These are phyloP conservation scores for Periphyllus acericola DNA, from an alignment of 2,888 invertebrate species.

Conservation along the genomic window DNA sequence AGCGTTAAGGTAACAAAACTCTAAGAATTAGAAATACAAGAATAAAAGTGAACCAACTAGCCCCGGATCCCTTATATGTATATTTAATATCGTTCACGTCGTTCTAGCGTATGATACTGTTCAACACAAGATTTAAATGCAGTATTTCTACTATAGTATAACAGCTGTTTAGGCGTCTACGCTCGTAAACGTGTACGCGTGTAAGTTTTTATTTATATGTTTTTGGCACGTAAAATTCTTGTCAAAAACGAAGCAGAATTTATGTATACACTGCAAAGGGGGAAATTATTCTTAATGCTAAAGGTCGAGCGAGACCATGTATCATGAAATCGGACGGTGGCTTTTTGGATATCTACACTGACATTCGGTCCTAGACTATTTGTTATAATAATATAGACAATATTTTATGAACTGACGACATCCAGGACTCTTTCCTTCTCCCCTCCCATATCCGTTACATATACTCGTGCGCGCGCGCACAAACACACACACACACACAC, in stretches of 20 bases:
- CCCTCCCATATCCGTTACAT: not conserved
- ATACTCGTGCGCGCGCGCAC: not conserved
- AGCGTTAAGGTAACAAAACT: no score
- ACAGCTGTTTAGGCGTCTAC: no score
- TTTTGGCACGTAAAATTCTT: not conserved
- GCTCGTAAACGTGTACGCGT: not conserved
- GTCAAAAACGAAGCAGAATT: conserved; percentile 27
- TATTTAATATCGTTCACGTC: no score
- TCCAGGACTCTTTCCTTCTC: not conserved
- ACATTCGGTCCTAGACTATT: conserved; percentile 50
- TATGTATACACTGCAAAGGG: conserved; percentile 6
- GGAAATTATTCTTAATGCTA: conserved; percentile 49
- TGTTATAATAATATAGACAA: conserved; percentile 52
- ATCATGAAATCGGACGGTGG: conserved; percentile 52
- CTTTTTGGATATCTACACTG: conserved; percentile 52
- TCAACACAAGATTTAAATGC: not conserved
- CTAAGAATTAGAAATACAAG: no score
- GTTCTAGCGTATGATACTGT: no score
- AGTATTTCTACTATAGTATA: not conserved
- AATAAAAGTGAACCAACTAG: no score
- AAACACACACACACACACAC: not conserved
- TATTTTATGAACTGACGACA: conserved; percentile 48
- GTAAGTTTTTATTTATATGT: not conserved
- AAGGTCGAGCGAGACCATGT: conserved; percentile 11
- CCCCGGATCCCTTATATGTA: no score